Conservation (phyloP, 2,797 vertebrate genomes). For the Phoeniculus purpureus region DNA sequence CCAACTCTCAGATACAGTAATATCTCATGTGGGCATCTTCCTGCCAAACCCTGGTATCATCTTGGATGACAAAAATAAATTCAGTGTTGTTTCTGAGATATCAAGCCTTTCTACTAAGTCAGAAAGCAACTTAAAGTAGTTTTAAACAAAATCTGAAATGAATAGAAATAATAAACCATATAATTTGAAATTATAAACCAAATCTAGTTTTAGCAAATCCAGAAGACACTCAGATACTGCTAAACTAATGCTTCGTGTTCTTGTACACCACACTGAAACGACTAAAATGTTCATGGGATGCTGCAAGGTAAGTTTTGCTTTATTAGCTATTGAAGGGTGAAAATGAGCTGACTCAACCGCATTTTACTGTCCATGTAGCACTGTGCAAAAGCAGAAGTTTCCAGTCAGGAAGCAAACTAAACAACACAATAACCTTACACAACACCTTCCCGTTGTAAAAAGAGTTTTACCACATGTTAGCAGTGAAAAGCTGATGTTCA, state of each 20-base stretch:
- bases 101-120: slow-evolving; percentile 43
- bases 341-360: slow-evolving; percentile 23
- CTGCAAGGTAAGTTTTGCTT: neutral
- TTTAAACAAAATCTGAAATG: neutral
- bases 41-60: slow-evolving; percentile 67
- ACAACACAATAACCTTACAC: neutral
- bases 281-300: neutral
- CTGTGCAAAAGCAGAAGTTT: slow-evolving; percentile 49
- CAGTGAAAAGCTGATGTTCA: neutral
- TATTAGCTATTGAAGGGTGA: neutral
- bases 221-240: neutral
- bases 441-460: neutral
- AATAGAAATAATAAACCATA: slow-evolving; percentile 26
- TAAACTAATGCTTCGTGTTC: neutral
- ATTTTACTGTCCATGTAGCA: slow-evolving; percentile 51
- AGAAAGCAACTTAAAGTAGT: neutral
- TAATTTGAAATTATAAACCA: slow-evolving; percentile 1
- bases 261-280: neutral
- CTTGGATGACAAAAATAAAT: slow-evolving; percentile 73
- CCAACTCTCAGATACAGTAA: slow-evolving; percentile 5
- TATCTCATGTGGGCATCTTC: slow-evolving; percentile 6
- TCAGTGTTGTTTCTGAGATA: slow-evolving; percentile 61
- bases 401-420: slow-evolving; percentile 47
- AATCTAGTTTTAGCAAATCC: slow-evolving; percentile 40
- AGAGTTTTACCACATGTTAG: neutral